phyloP scores from a whole-genome alignment of 2,888 invertebrate species.

The Xestia c-nigrum region DNA sequence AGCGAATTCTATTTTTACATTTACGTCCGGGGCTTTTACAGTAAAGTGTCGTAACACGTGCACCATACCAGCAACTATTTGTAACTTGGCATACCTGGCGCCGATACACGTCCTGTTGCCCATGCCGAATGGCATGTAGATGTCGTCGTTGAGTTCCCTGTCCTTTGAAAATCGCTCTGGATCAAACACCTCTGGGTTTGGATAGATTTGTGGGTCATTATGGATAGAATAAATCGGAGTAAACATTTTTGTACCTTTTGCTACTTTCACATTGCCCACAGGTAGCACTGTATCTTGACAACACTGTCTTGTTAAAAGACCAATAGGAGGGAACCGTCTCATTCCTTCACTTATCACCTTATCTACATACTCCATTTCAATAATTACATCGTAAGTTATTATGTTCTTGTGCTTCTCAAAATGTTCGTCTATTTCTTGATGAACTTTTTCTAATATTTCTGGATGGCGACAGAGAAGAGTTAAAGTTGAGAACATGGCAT shows the following conservation, averaged over 20 bases:
- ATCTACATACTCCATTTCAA: conserved; percentile 78
- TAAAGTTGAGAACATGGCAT: conserved; percentile 67
- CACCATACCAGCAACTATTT: conserved; percentile 72
- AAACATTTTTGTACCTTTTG: conserved; percentile 75
- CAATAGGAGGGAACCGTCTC: conserved; percentile 78
- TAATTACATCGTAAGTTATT: conserved; percentile 65
- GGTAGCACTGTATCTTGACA: conserved; percentile 75
- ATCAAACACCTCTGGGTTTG: conserved; percentile 83
- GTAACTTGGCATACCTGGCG: conserved; percentile 75
- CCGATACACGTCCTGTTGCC: conserved; percentile 86
- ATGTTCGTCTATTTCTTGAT: conserved; percentile 52
- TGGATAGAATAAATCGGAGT: conserved; percentile 80
- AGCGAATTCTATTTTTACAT: conserved; percentile 66
- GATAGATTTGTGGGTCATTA: conserved; percentile 81
- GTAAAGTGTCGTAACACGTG: conserved; percentile 72
- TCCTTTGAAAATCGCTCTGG: conserved; percentile 81
- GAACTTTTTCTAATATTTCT: conserved; percentile 69
- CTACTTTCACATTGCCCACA: conserved; percentile 77
- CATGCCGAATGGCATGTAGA: conserved; percentile 85
- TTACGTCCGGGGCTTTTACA: conserved; percentile 63
- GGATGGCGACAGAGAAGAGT: conserved; percentile 75
- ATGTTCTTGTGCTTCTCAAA: conserved; percentile 50
- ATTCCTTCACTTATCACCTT: conserved; percentile 75
- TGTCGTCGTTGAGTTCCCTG: conserved; percentile 60
- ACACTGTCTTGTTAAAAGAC: conserved; percentile 73